These are phyloP conservation scores for Ophion ellenae DNA, from an alignment of 2,888 invertebrate genomes.

Conservation along the genomic window DNA sequence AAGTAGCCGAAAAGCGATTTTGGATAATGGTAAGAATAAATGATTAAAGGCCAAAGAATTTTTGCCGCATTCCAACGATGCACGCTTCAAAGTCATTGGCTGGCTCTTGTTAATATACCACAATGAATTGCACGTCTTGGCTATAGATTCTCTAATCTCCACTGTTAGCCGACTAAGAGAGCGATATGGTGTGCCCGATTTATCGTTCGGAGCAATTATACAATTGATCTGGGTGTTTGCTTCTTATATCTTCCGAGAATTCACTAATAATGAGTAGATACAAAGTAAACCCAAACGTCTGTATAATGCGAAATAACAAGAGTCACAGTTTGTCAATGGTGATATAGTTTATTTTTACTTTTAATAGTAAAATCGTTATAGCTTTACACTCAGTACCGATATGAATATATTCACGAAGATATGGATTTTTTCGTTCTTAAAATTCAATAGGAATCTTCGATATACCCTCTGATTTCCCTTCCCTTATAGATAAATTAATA, in stretches of 20 bases:
- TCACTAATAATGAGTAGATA: background rate
- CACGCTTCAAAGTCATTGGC: background rate
- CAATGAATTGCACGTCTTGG: constrained; percentile 50
- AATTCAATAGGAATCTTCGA: constrained; percentile 41
- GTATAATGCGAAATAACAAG: constrained; percentile 45
- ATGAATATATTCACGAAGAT: constrained; percentile 51
- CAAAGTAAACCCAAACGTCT: constrained; percentile 28
- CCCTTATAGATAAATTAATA: constrained; percentile 74
- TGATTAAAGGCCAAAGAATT: background rate
- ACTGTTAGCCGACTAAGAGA: background rate
- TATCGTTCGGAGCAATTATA: background rate
- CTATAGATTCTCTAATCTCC: constrained; percentile 42
- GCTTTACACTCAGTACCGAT: constrained; percentile 43
- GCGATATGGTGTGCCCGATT: constrained; percentile 10
- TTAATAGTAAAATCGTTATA: constrained; percentile 43
- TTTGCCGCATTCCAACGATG: background rate
- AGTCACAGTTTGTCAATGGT: background rate
- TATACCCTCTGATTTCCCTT: constrained; percentile 56
- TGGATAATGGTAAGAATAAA: background rate
- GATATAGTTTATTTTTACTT: constrained; percentile 25
- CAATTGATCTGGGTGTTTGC: background rate
- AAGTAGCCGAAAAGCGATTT: background rate
- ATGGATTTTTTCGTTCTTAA: constrained; percentile 49
- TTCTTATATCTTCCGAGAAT: background rate
- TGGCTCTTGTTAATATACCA: constrained; percentile 46